Percentiles rank a stretch among this genome's conserved stretches.
phyloP scores from a whole-genome alignment of 2,888 invertebrate species.

The Steinernema carpocapsae region DNA sequence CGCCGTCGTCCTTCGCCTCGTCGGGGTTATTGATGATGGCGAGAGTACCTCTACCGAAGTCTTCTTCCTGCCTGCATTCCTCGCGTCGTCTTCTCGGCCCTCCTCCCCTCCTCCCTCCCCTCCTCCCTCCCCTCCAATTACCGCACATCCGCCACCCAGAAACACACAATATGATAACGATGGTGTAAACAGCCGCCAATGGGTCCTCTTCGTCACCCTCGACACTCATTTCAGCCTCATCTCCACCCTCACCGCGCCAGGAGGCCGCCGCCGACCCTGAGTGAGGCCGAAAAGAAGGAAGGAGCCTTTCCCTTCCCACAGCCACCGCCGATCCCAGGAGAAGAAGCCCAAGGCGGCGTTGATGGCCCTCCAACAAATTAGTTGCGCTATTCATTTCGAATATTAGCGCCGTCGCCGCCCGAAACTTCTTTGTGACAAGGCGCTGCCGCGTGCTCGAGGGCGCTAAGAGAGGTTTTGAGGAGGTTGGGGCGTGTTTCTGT shows the following conservation, averaged over 20 bases:
- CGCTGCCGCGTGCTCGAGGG: too few species aligned
- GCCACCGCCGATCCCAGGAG: too few species aligned
- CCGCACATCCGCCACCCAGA: background rate
- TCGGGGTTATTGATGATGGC: constrained; percentile 12
- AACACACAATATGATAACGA: constrained; percentile 13
- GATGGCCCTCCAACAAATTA: background rate
- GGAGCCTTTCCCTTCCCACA: too few species aligned
- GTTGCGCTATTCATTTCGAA: background rate
- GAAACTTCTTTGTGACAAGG: too few species aligned
- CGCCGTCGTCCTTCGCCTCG: constrained; percentile 6
- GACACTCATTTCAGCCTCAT: background rate
- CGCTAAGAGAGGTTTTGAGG: too few species aligned
- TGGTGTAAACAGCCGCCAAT: constrained; percentile 6
- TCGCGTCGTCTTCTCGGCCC: background rate
- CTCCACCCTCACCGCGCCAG: constrained; percentile 1
- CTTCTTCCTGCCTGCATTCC: background rate
- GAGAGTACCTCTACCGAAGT: constrained; percentile 26
- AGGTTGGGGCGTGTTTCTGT: too few species aligned
- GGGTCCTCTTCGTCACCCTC: background rate
- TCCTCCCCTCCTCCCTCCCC: too few species aligned
- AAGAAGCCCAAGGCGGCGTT: too few species aligned
- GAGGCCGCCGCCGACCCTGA: background rate
- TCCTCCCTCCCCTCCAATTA: too few species aligned
- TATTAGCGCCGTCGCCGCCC: background rate
- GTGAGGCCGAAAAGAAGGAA: too few species aligned